Percentiles rank a stretch among this genome's conserved stretches.
Conservation (phyloP, 2,113 vertebrate genomes). For the Malaclemys terrapin region DNA sequence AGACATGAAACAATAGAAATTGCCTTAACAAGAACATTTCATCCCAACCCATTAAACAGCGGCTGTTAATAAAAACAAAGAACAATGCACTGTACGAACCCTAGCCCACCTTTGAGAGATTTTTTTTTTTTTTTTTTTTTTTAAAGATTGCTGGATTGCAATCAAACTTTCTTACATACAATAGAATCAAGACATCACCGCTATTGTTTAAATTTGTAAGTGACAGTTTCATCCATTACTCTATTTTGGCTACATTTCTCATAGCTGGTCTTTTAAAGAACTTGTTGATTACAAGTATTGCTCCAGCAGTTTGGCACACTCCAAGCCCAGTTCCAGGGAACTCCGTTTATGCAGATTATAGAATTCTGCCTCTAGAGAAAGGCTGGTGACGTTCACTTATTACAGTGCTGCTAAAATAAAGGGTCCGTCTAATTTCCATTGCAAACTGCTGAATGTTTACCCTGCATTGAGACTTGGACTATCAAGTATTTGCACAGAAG, state of each 20-base stretch:
- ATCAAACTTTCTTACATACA: not conserved
- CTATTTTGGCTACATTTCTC: conserved; percentile 24
- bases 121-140: no score
- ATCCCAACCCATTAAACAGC: conserved; percentile 49
- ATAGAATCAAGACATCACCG: not conserved
- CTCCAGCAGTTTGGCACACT: conserved; percentile 63
- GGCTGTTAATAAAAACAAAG: not conserved
- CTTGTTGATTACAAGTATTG: conserved; percentile 56
- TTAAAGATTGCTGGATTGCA: not conserved
- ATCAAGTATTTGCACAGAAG: not conserved
- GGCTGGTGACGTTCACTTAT: not conserved
- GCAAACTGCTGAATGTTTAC: not conserved
- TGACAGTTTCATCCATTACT: not conserved
- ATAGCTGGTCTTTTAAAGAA: conserved; percentile 27
- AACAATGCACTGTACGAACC: not conserved
- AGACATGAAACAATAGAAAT: conserved; percentile 73
- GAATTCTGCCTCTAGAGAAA: not conserved
- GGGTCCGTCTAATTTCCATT: not conserved
- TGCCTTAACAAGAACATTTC: conserved; percentile 68
- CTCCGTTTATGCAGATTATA: accelerated
- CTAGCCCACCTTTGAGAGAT: not conserved
- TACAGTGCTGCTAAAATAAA: not conserved
- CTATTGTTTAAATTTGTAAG: not conserved
- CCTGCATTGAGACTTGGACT: not conserved
- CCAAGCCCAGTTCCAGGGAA: not conserved